Percentiles rank a stretch among this genome's conserved stretches.
These are phyloP conservation scores for Chroicocephalus ridibundus DNA, from an alignment of 2,113 vertebrate species.

Conservation along the genomic window DNA sequence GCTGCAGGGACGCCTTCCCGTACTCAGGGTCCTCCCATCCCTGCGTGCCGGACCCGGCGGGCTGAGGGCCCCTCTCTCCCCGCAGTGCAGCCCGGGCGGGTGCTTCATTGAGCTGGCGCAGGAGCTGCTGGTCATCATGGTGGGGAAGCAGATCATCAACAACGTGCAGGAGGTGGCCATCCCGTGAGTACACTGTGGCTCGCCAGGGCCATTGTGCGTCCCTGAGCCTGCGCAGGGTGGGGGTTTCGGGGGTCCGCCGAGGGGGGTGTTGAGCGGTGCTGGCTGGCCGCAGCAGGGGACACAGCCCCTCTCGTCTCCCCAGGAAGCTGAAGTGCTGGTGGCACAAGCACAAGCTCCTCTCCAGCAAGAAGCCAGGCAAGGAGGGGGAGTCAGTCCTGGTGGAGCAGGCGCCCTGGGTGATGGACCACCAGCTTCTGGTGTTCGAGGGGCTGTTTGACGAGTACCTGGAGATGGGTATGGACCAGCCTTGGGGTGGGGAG, in stretches of 20 bases:
- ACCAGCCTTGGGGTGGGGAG: too few species aligned
- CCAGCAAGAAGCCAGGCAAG: background rate
- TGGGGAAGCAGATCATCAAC: constrained; percentile 81
- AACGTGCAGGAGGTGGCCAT: constrained; percentile 75
- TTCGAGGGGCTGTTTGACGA: constrained; percentile 75
- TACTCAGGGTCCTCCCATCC: rapidly evolving
- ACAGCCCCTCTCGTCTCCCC: background rate
- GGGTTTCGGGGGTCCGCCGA: rapidly evolving
- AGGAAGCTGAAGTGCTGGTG: constrained; percentile 77
- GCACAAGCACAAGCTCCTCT: constrained; percentile 43
- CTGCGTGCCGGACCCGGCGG: rapidly evolving
- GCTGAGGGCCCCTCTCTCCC: background rate
- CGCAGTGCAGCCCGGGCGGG: constrained; percentile 69
- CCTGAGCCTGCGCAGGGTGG: rapidly evolving
- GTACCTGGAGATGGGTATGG: constrained; percentile 78
- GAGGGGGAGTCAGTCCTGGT: background rate
- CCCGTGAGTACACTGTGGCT: constrained; percentile 48
- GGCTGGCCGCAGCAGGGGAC: background rate
- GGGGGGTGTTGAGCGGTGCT: rapidly evolving
- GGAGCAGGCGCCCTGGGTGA: constrained; percentile 60
- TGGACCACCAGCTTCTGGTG: constrained; percentile 71
- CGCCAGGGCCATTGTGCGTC: rapidly evolving
- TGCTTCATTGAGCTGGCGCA: constrained; percentile 77
- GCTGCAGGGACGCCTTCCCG: background rate
- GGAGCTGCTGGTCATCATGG: constrained; percentile 80